phyloP scores from a whole-genome alignment of 2,797 vertebrate species.

The Scolopax rusticola region DNA sequence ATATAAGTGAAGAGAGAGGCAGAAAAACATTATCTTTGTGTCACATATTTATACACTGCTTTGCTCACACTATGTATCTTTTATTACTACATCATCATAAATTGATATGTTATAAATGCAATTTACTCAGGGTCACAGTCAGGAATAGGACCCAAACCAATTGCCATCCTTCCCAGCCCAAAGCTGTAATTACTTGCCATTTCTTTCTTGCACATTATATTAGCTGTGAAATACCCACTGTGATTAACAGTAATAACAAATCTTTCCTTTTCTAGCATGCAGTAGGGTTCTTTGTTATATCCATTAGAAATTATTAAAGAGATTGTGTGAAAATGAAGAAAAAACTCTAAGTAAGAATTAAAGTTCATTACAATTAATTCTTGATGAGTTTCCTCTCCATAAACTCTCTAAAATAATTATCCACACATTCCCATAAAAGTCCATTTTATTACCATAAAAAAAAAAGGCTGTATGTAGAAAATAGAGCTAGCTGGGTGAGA shows the following conservation, averaged over 20 bases:
- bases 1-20: background rate
- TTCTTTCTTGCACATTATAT: background rate
- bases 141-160: background rate
- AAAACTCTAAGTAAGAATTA: background rate
- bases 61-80: background rate
- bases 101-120: background rate
- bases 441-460: background rate
- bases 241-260: background rate
- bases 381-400: constrained; percentile 15
- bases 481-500: background rate
- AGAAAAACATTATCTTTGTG: background rate
- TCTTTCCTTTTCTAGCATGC: background rate
- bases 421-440: background rate
- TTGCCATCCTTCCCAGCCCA: background rate
- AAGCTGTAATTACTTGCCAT: background rate
- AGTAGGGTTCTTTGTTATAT: background rate
- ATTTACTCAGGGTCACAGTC: background rate
- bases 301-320: background rate
- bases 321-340: background rate
- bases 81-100: background rate
- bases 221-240: background rate
- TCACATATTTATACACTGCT: background rate
- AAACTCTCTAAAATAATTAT: constrained; percentile 41
- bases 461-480: background rate
- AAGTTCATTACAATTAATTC: constrained; percentile 38